Percentiles rank a stretch among this genome's conserved stretches.
phyloP scores from a whole-genome alignment of 2,113 vertebrate genomes.

The Marcusenius ussheri region DNA sequence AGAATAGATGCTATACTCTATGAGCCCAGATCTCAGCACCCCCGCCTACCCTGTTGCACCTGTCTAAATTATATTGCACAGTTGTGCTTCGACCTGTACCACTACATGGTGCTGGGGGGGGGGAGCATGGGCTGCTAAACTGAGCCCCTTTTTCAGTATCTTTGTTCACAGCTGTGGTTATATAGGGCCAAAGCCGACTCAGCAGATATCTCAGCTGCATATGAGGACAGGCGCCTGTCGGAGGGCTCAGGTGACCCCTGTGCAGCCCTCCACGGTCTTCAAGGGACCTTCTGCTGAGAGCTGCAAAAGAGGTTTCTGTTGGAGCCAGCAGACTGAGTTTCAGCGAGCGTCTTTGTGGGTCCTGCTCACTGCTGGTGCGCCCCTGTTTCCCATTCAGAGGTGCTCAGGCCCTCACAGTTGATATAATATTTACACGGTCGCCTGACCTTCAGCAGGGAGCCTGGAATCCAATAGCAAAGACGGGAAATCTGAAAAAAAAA shows the following conservation, averaged over 20 bases:
- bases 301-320: slow-evolving; percentile 13
- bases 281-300: neutral
- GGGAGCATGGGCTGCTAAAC: neutral
- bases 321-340: slow-evolving; percentile 18
- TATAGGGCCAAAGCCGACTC: neutral
- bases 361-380: neutral
- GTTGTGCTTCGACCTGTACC: slow-evolving; percentile 17
- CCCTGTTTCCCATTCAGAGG: neutral
- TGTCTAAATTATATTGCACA: slow-evolving; percentile 50
- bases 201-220: neutral
- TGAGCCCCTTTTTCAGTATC: neutral
- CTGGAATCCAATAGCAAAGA: slow-evolving; percentile 1
- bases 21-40: neutral
- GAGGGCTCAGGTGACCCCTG: neutral
- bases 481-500: neutral
- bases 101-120: neutral
- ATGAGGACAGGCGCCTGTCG: neutral
- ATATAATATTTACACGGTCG: slow-evolving; percentile 24
- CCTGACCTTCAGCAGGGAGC: slow-evolving; percentile 11
- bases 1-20: neutral
- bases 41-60: slow-evolving; percentile 22
- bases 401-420: neutral
- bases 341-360: slow-evolving; percentile 7
- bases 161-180: neutral
- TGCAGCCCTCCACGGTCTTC: neutral